Evolutionary conservation across 2,113 vertebrate species (phyloP).

Genomic region (Salminus brasiliensis): DNA sequence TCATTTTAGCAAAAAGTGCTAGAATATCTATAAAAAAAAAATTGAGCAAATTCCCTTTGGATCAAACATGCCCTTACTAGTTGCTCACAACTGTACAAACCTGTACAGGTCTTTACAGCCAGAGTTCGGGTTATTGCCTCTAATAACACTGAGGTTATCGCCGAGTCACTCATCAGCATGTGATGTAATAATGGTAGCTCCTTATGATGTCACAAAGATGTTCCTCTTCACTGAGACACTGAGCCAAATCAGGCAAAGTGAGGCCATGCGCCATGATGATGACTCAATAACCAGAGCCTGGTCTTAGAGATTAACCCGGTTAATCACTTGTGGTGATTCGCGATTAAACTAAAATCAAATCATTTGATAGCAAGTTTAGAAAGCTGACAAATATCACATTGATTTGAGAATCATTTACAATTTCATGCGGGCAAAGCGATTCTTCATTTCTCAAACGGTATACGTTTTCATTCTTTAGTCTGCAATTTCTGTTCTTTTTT

Average conservation of each 20-base stretch:
- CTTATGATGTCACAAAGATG: too few species aligned
- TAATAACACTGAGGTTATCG: neutral
- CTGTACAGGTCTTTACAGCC: neutral
- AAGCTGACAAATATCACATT: slow-evolving; percentile 16
- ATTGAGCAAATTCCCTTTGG: slow-evolving; percentile 17
- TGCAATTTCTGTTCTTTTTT: neutral
- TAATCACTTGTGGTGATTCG: neutral
- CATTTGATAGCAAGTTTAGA: neutral
- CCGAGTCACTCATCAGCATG: neutral
- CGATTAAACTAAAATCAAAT: neutral
- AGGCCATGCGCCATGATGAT: neutral
- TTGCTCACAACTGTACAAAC: slow-evolving; percentile 5
- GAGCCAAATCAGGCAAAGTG: neutral
- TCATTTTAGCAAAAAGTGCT: slow-evolving; percentile 45
- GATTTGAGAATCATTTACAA: slow-evolving; percentile 25
- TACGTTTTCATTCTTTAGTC: slow-evolving; percentile 14
- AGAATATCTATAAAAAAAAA: slow-evolving; percentile 4
- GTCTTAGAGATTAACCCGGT: slow-evolving; percentile 7
- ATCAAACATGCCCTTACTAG: slow-evolving; percentile 17
- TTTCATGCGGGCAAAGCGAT: slow-evolving; percentile 34
- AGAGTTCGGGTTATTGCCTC: slow-evolving; percentile 18
- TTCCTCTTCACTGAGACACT: neutral
- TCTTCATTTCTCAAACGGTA: slow-evolving; percentile 26
- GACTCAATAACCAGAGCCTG: neutral
- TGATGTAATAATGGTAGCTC: slow-evolving; percentile 1